A percentile compares a stretch with the other conserved stretches of the same genome.
Conservation (phyloP, 2,113 vertebrate genomes). For the Polyodon spathula region DNA sequence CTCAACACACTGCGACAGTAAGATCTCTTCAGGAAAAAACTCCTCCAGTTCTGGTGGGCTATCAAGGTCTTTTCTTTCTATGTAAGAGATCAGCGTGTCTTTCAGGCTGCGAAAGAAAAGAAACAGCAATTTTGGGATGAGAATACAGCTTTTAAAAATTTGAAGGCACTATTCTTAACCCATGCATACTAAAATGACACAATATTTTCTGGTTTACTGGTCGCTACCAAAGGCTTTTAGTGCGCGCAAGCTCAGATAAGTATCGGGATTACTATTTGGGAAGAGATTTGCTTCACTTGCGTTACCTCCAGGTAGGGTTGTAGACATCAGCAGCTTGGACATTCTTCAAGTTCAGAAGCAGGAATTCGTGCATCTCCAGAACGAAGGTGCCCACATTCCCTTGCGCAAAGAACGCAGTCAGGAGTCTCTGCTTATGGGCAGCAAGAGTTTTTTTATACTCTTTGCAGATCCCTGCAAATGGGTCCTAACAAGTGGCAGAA, state of each 20-base stretch:
- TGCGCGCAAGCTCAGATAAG: neutral
- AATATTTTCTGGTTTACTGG: neutral
- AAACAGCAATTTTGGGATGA: neutral
- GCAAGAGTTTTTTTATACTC: slow-evolving; percentile 56
- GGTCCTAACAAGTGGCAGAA: slow-evolving; percentile 59
- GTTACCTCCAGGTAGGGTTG: slow-evolving; percentile 69
- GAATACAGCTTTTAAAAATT: neutral
- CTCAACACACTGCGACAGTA: slow-evolving; percentile 50
- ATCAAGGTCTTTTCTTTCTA: slow-evolving; percentile 63
- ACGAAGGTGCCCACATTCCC: slow-evolving; percentile 66
- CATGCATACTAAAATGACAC: too few relatives aligned
- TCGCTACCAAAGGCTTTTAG: rapidly evolving
- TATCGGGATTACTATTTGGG: too few relatives aligned
- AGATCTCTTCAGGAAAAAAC: slow-evolving; percentile 63
- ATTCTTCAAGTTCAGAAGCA: slow-evolving; percentile 62
- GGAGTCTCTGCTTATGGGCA: slow-evolving; percentile 39
- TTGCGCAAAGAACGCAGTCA: slow-evolving; percentile 64
- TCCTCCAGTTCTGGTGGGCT: slow-evolving; percentile 49
- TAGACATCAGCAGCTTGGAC: slow-evolving; percentile 39
- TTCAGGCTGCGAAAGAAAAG: slow-evolving; percentile 62
- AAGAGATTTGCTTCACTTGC: too few relatives aligned
- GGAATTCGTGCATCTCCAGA: slow-evolving; percentile 83
- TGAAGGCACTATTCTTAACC: too few relatives aligned
- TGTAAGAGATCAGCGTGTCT: slow-evolving; percentile 55
- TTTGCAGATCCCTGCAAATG: slow-evolving; percentile 58